phyloP scores from a whole-genome alignment of 2,888 invertebrate genomes.

The Eupithecia inturbata region DNA sequence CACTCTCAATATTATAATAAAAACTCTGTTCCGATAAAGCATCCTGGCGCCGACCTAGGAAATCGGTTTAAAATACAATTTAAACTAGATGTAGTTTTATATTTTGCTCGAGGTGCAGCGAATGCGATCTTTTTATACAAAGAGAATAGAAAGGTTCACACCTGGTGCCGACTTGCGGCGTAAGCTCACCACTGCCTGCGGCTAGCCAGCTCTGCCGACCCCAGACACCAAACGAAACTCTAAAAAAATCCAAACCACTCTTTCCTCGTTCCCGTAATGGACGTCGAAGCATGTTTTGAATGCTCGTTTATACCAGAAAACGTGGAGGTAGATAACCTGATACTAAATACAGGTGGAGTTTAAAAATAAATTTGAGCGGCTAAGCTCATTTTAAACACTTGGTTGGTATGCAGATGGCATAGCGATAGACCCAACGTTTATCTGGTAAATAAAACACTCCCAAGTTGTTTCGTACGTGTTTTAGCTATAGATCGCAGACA shows the following conservation, averaged over 20 bases:
- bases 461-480: constrained; percentile 14
- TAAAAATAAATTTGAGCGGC: constrained; percentile 17
- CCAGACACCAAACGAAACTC: constrained; percentile 45
- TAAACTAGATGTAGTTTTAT: constrained; percentile 35
- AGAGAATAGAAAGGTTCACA: constrained; percentile 60
- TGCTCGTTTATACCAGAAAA: not conserved
- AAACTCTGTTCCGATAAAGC: not conserved
- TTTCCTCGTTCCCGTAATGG: constrained; percentile 47
- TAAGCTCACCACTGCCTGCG: constrained; percentile 30
- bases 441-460: constrained; percentile 17
- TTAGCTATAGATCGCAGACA: not conserved
- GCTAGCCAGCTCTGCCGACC: constrained; percentile 14
- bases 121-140: constrained; percentile 47
- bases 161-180: constrained; percentile 52
- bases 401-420: constrained; percentile 10
- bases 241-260: constrained; percentile 39
- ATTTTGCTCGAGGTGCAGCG: constrained; percentile 37
- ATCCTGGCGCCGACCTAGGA: constrained; percentile 4
- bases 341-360: constrained; percentile 15
- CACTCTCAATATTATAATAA: not conserved
- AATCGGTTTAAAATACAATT: constrained; percentile 37
- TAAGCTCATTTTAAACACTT: constrained; percentile 13
- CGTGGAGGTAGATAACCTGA: constrained; percentile 9
- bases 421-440: constrained; percentile 15
- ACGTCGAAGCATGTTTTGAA: constrained; percentile 32